phyloP scores from a whole-genome alignment of 2,888 invertebrate genomes.

The Trichopoda pennipes region DNA sequence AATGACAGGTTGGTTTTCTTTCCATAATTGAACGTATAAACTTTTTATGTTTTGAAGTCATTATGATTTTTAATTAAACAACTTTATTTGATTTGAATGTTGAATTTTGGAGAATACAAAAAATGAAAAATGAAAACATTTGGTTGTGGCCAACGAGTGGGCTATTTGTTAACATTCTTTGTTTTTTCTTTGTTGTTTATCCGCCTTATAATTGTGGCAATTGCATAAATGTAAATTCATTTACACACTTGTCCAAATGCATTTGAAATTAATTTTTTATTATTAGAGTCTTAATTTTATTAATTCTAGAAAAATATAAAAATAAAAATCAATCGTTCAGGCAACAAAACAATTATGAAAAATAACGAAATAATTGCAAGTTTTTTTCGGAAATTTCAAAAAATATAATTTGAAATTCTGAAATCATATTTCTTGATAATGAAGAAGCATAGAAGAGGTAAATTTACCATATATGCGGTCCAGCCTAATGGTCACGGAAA shows the following conservation, averaged over 20 bases:
- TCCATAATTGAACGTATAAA: constrained; percentile 35
- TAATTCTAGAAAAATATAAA: too few species aligned
- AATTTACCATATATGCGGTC: too few species aligned
- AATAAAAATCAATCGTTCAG: too few species aligned
- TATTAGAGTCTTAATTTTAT: too few species aligned
- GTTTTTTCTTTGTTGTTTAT: constrained; percentile 24
- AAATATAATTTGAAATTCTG: too few species aligned
- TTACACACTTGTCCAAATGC: constrained; percentile 19
- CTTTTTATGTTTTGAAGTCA: constrained; percentile 23
- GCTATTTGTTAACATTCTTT: neutral
- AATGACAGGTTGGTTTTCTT: constrained; percentile 23
- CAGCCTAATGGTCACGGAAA: too few species aligned
- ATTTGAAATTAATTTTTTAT: too few species aligned
- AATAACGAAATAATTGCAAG: too few species aligned
- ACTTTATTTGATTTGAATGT: constrained; percentile 39
- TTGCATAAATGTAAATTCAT: constrained; percentile 32
- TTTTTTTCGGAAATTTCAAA: too few species aligned
- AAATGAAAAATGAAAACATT: neutral
- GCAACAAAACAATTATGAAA: too few species aligned
- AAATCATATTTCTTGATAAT: too few species aligned
- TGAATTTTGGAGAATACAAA: neutral
- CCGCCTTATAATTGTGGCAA: constrained; percentile 21
- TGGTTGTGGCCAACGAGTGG: constrained; percentile 10
- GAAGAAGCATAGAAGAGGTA: too few species aligned
- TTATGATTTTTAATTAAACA: constrained; percentile 30